Conservation (phyloP, 2,797 vertebrate species). For the Danio kyathit region DNA sequence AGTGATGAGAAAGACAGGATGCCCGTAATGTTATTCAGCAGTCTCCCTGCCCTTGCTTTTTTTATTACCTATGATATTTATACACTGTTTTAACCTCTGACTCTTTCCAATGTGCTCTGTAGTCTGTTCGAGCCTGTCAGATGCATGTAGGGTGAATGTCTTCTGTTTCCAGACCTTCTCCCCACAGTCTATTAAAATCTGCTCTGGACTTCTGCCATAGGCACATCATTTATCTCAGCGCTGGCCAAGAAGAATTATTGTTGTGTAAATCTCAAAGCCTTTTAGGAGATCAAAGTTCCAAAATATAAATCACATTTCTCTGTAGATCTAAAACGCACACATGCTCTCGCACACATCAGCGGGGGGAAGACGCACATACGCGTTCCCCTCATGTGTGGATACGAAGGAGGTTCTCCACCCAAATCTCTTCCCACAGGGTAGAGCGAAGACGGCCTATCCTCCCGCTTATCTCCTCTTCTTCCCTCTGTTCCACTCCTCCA, state of each 20-base stretch:
- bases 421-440: conserved; percentile 50
- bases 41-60: conserved; percentile 46
- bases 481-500: conserved; percentile 52
- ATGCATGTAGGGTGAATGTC: conserved; percentile 56
- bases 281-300: conserved; percentile 81
- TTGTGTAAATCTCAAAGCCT: conserved; percentile 78
- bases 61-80: conserved; percentile 61
- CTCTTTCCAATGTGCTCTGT: conserved; percentile 21
- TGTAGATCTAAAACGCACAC: conserved; percentile 65
- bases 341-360: conserved; percentile 11
- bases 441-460: conserved; percentile 41
- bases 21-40: conserved; percentile 47
- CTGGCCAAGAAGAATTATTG: conserved; percentile 77
- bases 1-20: conserved; percentile 66
- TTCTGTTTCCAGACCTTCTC: conserved; percentile 53
- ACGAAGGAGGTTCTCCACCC: conserved; percentile 52
- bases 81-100: conserved; percentile 50
- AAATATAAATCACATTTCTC: conserved; percentile 75
- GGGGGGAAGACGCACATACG: conserved; percentile 26
- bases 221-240: conserved; percentile 77
- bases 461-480: conserved; percentile 23
- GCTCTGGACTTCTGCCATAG: conserved; percentile 71
- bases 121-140: conserved; percentile 48
- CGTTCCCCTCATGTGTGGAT: conserved; percentile 29
- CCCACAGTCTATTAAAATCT: conserved; percentile 71